phyloP scores from a whole-genome alignment of 2,797 vertebrate genomes.

The Notolepis coatsorum region DNA sequence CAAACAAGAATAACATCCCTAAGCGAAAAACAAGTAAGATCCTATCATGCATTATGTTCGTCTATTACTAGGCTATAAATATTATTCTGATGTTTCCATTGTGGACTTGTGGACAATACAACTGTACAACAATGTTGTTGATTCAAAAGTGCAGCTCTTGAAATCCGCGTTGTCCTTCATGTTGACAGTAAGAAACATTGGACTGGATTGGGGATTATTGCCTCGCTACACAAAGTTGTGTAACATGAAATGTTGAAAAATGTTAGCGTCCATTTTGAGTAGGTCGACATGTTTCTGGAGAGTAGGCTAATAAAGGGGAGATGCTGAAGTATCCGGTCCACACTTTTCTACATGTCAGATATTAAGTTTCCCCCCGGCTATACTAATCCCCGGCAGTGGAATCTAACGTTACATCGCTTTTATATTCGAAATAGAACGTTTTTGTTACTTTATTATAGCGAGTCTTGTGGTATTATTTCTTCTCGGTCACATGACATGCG shows the following conservation, averaged over 20 bases:
- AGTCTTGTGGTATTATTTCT: conserved; percentile 75
- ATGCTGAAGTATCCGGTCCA: conserved; percentile 44
- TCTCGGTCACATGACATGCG: conserved; percentile 82
- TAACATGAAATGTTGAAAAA: conserved; percentile 73
- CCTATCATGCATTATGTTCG: conserved; percentile 9
- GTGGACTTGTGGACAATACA: conserved; percentile 10
- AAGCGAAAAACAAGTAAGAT: conserved; percentile 88
- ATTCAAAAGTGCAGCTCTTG: conserved; percentile 23
- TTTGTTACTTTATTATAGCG: conserved; percentile 81
- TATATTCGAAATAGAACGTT: conserved; percentile 37
- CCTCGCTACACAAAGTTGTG: conserved; percentile 68
- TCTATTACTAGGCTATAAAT: conserved; percentile 2
- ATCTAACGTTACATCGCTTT: conserved; percentile 12
- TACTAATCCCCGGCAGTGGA: fast-evolving
- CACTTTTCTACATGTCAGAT: conserved; percentile 33
- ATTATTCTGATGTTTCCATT: conserved; percentile 7
- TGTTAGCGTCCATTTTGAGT: conserved; percentile 97
- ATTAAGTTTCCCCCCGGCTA: conserved; percentile 13
- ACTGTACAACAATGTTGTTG: conserved; percentile 26
- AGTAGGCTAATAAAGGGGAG: conserved; percentile 68
- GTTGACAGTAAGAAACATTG: not conserved
- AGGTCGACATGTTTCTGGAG: conserved; percentile 92
- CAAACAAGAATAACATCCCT: conserved; percentile 85
- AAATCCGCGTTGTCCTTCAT: conserved; percentile 1
- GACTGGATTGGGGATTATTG: conserved; percentile 6